These are phyloP conservation scores for Platycheirus rosarum DNA, from an alignment of 2,888 invertebrate genomes.

Conservation along the genomic window DNA sequence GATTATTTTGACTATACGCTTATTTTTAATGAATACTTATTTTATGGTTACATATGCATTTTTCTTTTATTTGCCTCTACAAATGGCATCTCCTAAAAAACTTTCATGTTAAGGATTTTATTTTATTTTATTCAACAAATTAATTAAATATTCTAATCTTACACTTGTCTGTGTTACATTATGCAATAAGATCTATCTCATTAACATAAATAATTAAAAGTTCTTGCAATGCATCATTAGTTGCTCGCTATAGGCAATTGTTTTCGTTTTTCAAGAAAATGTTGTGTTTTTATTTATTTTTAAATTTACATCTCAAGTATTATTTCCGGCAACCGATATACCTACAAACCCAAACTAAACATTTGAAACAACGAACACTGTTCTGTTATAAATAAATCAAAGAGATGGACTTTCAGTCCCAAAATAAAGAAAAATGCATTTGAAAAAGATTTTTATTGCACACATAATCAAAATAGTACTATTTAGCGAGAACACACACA, in stretches of 20 bases:
- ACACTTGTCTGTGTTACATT: background rate
- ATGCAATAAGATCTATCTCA: background rate
- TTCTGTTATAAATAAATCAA: constrained; percentile 50
- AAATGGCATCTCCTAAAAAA: too few relatives aligned
- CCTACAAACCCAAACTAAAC: constrained; percentile 26
- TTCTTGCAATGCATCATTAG: constrained; percentile 31
- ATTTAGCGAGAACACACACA: constrained; percentile 32
- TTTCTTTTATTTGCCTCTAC: too few relatives aligned
- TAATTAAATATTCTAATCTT: too few relatives aligned
- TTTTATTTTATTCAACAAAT: too few relatives aligned
- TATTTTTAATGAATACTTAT: too few relatives aligned
- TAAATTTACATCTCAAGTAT: constrained; percentile 38
- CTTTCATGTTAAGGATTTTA: too few relatives aligned
- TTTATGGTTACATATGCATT: too few relatives aligned
- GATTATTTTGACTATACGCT: too few relatives aligned
- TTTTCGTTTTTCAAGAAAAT: constrained; percentile 24
- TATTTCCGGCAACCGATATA: constrained; percentile 64
- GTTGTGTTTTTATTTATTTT: background rate
- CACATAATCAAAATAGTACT: constrained; percentile 4
- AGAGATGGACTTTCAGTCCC: constrained; percentile 32
- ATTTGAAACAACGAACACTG: constrained; percentile 2
- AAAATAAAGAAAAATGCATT: constrained; percentile 59
- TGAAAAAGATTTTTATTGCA: constrained; percentile 35
- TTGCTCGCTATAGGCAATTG: constrained; percentile 26
- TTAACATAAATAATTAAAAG: background rate